Base-by-base conservation (phyloP, 2,888 invertebrate genomes). In the Pristionchus mayeri region DNA sequence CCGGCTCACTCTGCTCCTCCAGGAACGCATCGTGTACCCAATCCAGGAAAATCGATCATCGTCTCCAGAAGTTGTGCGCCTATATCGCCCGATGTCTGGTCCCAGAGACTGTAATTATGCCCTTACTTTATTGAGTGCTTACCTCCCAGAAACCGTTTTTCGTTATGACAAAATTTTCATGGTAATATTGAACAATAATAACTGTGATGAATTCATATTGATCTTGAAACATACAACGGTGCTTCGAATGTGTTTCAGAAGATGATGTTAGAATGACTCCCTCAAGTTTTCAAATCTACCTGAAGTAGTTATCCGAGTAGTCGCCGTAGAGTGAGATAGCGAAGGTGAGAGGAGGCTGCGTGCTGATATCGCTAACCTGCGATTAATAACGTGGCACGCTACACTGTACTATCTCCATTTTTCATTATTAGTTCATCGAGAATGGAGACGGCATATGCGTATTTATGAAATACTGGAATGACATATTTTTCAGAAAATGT, bases 221-320 rank as follows among this genome's bases (percentile, higher is more conserved):
- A n/a, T n/a, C n/a, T n/a, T n/a, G n/a, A n/a, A n/a, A n/a, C n/a
- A n/a, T n/a, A n/a, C n/a, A n/a, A n/a, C n/a, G n/a, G n/a, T n/a
- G n/a, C n/a, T n/a, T n/a, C n/a, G n/a, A n/a, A n/a, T n/a, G n/a
- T n/a, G n/a, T n/a, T n/a, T n/a, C n/a, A n/a, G n/a, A n/a, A n/a
- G n/a, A n/a, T n/a, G n/a, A n/a, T n/a, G n/a, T n/a, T n/a, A n/a
- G n/a, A n/a, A n/a, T n/a, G n/a, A n/a, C n/a, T n/a, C n/a, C n/a
- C n/a, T n/a, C n/a, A n/a, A n/a, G n/a, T n/a, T n/a, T n/a, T n/a
- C n/a, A n/a, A n/a, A n/a, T n/a, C 7, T 21, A 87, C 88, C 86
- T 89, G 24, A 90, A 84, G 82, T 91, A 91, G 71, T 86, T 85
- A 54, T 89, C 87, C 30, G 90, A 87, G n/a, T 67, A 71, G 80